phyloP scores from a whole-genome alignment of 37 sponge, comb jelly and placozoan genomes.

The Aphrocallistes beatrix region DNA sequence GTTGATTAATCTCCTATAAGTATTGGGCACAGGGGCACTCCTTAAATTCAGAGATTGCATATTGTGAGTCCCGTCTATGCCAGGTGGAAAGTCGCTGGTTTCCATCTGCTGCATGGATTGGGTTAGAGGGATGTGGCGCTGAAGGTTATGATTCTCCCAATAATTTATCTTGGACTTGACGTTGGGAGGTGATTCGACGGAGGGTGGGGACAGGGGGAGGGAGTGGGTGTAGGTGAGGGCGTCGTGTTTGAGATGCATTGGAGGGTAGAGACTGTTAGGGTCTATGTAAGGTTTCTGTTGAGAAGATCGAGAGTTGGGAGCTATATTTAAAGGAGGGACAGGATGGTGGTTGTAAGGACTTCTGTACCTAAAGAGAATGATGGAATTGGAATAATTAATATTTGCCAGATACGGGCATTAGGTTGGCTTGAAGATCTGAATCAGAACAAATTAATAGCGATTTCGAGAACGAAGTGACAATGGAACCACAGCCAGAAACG shows the following conservation, averaged over 20 bases:
- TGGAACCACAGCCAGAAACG: too few relatives aligned
- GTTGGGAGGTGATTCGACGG: neutral
- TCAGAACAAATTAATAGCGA: too few relatives aligned
- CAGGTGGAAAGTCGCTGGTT: neutral
- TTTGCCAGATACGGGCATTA: too few relatives aligned
- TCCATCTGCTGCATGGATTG: too few relatives aligned
- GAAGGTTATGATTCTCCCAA: constrained; percentile 3
- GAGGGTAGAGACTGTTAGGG: neutral
- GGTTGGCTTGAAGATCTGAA: too few relatives aligned
- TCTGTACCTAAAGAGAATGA: too few relatives aligned
- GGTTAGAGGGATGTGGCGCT: too few relatives aligned
- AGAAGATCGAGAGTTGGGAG: neutral
- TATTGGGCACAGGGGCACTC: neutral
- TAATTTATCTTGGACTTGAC: constrained; percentile 4
- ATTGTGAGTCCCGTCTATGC: neutral
- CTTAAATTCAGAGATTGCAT: neutral
- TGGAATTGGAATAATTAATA: too few relatives aligned
- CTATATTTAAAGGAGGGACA: neutral
- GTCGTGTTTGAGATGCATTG: neutral
- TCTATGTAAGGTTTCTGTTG: neutral
- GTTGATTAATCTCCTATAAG: neutral
- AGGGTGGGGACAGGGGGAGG: neutral
- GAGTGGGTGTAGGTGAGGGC: neutral
- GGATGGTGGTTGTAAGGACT: neutral
- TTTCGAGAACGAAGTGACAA: too few relatives aligned